Conservation (phyloP, 1,140 invertebrate species). For the Drosophila athabasca region DNA sequence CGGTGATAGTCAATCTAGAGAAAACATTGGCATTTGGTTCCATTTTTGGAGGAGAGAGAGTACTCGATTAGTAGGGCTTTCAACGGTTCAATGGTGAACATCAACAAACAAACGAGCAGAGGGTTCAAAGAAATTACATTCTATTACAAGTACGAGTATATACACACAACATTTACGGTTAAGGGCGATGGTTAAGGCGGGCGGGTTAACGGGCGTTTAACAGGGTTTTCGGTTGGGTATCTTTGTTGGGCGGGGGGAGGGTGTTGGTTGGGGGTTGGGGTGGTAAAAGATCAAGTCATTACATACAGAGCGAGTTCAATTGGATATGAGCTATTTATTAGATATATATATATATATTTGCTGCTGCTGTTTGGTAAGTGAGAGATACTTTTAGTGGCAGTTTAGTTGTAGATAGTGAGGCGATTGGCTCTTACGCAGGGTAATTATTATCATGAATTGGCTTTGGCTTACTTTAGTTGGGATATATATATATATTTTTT, state of each 20-base stretch:
- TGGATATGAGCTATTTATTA: conserved; percentile 67
- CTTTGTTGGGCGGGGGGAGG: neutral
- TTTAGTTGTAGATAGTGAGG: conserved; percentile 66
- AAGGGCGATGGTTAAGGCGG: neutral
- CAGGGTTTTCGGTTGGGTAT: neutral
- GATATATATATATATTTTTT: too few species aligned
- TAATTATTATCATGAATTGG: conserved; percentile 33
- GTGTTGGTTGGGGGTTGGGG: neutral
- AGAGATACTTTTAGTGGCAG: conserved; percentile 74
- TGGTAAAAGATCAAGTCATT: conserved; percentile 32
- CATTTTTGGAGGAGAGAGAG: conserved; percentile 36
- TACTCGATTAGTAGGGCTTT: conserved; percentile 45
- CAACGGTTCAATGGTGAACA: conserved; percentile 17
- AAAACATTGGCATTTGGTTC: conserved; percentile 21
- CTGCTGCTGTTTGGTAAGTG: conserved; percentile 62
- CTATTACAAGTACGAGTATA: conserved; percentile 20
- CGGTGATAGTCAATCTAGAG: conserved; percentile 96
- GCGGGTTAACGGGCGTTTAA: neutral
- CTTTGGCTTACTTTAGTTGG: conserved; percentile 36
- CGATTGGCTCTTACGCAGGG: conserved; percentile 68
- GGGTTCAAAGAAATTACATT: conserved; percentile 36
- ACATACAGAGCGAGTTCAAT: conserved; percentile 81
- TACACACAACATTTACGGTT: conserved; percentile 52
- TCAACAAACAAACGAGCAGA: conserved; percentile 61
- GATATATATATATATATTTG: conserved; percentile 54